A percentile compares a stretch with the other conserved stretches of the same genome.
These are phyloP conservation scores for Acanthurus leucopareius DNA, from an alignment of 2,797 vertebrate genomes.

Conservation along the genomic window DNA sequence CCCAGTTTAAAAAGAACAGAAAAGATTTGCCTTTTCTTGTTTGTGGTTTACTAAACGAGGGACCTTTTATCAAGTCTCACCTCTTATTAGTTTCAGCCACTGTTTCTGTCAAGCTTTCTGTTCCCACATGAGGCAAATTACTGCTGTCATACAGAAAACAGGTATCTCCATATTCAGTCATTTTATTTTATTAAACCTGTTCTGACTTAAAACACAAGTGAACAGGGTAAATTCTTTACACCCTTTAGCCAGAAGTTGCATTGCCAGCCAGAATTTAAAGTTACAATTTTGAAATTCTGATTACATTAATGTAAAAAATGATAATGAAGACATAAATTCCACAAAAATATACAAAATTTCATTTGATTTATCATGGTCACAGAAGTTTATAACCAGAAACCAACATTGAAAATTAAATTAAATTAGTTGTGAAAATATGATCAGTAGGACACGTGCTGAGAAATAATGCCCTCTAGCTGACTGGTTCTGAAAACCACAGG, in stretches of 20 bases:
- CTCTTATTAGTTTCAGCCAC: not conserved
- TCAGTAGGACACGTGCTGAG: not conserved
- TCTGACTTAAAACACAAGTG: not conserved
- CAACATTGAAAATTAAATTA: not conserved
- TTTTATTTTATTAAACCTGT: not conserved
- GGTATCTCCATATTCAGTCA: too few species aligned
- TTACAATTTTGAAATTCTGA: not conserved
- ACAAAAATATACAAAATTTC: not conserved
- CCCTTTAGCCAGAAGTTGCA: not conserved
- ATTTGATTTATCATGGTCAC: not conserved
- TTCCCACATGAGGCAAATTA: too few species aligned
- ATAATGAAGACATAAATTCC: not conserved
- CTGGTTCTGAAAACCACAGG: not conserved
- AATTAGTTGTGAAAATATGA: not conserved
- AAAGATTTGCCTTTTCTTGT: not conserved
- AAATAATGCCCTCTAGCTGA: not conserved
- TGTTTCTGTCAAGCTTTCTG: not conserved
- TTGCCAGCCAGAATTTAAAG: not conserved
- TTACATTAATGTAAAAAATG: not conserved
- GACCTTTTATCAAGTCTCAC: not conserved
- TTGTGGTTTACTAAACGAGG: not conserved
- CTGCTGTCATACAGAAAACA: too few species aligned
- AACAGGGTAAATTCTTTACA: not conserved
- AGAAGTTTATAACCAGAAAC: not conserved
- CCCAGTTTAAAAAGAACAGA: not conserved